These are phyloP conservation scores for Choreutis nemorana DNA, from an alignment of 2,888 invertebrate species.

Conservation along the genomic window DNA sequence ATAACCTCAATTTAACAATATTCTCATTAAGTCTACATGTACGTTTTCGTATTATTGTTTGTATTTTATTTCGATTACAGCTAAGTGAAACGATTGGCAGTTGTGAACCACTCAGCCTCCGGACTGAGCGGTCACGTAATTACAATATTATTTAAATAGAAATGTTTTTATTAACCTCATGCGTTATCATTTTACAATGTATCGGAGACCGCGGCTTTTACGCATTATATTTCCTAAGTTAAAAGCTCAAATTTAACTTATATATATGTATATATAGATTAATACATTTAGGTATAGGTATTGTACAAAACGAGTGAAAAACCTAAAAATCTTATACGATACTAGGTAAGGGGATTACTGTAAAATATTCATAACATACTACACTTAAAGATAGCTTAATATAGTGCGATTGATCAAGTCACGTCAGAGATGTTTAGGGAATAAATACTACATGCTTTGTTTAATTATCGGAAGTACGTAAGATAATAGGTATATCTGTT, in stretches of 20 bases:
- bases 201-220: constrained; percentile 25
- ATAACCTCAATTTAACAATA: constrained; percentile 57
- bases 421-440: background rate
- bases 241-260: constrained; percentile 65
- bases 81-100: constrained; percentile 55
- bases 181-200: constrained; percentile 15
- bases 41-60: constrained; percentile 35
- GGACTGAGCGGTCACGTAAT: constrained; percentile 17
- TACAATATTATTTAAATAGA: background rate
- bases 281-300: constrained; percentile 47
- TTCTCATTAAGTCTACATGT: constrained; percentile 44
- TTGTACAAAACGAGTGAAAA: constrained; percentile 67
- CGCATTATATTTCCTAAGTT: constrained; percentile 32
- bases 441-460: no score
- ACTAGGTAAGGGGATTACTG: constrained; percentile 57
- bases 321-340: constrained; percentile 50
- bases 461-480: no score
- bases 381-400: constrained; percentile 63
- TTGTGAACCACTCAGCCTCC: constrained; percentile 24
- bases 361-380: constrained; percentile 51
- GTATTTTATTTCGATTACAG: constrained; percentile 18
- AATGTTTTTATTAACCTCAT: background rate
- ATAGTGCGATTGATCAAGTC: constrained; percentile 28
- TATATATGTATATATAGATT: constrained; percentile 48
- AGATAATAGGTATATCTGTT: no score